A percentile compares a stretch with the other conserved stretches of the same genome.
phyloP scores from a whole-genome alignment of 2,113 vertebrate species.

The Lucifuga dentata region DNA sequence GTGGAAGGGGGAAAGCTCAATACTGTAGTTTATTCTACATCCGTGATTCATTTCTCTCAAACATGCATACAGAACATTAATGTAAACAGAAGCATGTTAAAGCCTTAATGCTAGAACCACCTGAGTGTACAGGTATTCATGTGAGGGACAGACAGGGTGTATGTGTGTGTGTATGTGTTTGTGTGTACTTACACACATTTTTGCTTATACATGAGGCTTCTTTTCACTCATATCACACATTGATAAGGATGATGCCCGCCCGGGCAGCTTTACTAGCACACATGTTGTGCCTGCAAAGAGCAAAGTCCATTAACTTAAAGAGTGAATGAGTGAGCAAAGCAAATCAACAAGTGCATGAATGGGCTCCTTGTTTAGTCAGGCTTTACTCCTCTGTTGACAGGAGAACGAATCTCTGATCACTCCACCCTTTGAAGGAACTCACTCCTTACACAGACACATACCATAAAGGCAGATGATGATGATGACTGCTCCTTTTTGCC shows the following conservation, averaged over 20 bases:
- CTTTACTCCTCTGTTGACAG: conserved; percentile 58
- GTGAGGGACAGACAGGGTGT: background rate
- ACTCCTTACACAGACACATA: conserved; percentile 47
- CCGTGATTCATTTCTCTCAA: conserved; percentile 14
- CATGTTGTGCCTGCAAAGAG: conserved; percentile 51
- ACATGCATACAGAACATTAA: conserved; percentile 12
- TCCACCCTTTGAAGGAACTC: conserved; percentile 52
- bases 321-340: conserved; percentile 60
- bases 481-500: conserved; percentile 37
- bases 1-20: conserved; percentile 9
- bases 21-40: conserved; percentile 9
- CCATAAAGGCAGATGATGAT: conserved; percentile 39
- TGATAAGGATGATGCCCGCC: conserved; percentile 70
- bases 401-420: conserved; percentile 61
- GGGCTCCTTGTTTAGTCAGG: conserved; percentile 70
- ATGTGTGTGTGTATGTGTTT: background rate
- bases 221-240: conserved; percentile 47
- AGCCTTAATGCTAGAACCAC: background rate
- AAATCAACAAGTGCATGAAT: conserved; percentile 71
- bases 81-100: conserved; percentile 12
- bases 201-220: conserved; percentile 16
- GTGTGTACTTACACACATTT: conserved; percentile 4
- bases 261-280: conserved; percentile 50
- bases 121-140: background rate
- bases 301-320: conserved; percentile 72